Evolutionary conservation across 2,113 vertebrate genomes (phyloP).

Genomic region (Crotalus tigris): DNA sequence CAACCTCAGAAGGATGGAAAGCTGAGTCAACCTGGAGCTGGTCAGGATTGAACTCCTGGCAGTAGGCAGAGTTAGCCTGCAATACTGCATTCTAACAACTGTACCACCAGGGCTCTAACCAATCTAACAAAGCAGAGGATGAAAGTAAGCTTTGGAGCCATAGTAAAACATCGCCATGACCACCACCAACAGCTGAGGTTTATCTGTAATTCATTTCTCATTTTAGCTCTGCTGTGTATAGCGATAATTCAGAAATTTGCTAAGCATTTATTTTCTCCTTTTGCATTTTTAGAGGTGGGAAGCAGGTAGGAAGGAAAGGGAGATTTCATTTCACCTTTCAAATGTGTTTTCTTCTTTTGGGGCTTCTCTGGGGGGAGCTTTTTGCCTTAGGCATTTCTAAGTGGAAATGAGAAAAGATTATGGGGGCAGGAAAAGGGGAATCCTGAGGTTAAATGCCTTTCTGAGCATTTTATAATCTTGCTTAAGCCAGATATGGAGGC

Average conservation of each 20-base stretch:
- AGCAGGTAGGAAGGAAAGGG: neutral
- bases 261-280: neutral
- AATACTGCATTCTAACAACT: neutral
- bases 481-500: constrained; percentile 42
- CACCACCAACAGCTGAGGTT: constrained; percentile 22
- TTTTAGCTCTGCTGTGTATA: constrained; percentile 29
- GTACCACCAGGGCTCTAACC: neutral
- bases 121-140: neutral
- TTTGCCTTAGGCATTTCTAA: constrained; percentile 38
- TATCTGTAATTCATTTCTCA: constrained; percentile 30
- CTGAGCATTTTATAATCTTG: constrained; percentile 26
- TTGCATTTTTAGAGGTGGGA: constrained; percentile 17
- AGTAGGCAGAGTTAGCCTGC: neutral
- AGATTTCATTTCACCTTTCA: constrained; percentile 53
- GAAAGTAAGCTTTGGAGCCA: constrained; percentile 17
- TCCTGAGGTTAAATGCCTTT: constrained; percentile 46
- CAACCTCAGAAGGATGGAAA: neutral
- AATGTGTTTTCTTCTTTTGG: constrained; percentile 39
- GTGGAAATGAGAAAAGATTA: constrained; percentile 44
- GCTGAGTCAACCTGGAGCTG: neutral
- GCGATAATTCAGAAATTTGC: constrained; percentile 6
- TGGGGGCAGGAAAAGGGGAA: constrained; percentile 13
- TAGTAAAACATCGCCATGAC: neutral
- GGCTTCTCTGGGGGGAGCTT: constrained; percentile 14
- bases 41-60: neutral